Conservation (phyloP, 2,888 invertebrate species). For the Strigamia crassipes region DNA sequence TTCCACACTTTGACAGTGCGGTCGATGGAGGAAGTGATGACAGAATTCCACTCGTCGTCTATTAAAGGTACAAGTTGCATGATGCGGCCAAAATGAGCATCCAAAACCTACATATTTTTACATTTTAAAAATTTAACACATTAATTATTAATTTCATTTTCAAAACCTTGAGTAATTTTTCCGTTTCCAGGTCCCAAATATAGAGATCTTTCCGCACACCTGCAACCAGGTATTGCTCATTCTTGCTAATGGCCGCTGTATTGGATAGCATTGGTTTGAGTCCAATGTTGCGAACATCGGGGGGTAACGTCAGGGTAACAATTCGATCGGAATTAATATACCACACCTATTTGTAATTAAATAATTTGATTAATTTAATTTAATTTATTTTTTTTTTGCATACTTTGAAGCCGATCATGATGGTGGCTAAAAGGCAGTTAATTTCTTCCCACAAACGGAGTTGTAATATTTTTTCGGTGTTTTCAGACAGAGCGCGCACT, state of each 20-base stretch:
- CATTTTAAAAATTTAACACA: not conserved
- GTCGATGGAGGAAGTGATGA: slow-evolving; percentile 96
- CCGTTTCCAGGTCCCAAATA: slow-evolving; percentile 85
- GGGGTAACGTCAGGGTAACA: slow-evolving; percentile 54
- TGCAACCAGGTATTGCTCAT: slow-evolving; percentile 88
- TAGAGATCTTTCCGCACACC: slow-evolving; percentile 94
- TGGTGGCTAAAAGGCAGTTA: slow-evolving; percentile 73
- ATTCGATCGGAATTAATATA: slow-evolving; percentile 56
- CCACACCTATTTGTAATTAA: slow-evolving; percentile 55
- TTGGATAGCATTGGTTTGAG: slow-evolving; percentile 88
- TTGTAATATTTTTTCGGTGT: slow-evolving; percentile 74
- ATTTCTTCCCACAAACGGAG: slow-evolving; percentile 82
- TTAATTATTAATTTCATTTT: not conserved
- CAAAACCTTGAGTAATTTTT: slow-evolving; percentile 74
- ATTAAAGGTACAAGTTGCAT: slow-evolving; percentile 87
- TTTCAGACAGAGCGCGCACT: slow-evolving; percentile 57
- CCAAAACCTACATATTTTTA: slow-evolving; percentile 66
- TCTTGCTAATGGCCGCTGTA: slow-evolving; percentile 88
- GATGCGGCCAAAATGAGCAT: slow-evolving; percentile 96
- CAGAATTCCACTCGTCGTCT: slow-evolving; percentile 83
- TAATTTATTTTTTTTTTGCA: too few species aligned
- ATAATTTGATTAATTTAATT: too few species aligned
- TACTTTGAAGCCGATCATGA: slow-evolving; percentile 49
- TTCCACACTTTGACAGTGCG: slow-evolving; percentile 99
- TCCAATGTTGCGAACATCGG: slow-evolving; percentile 87